A percentile compares a stretch with the other conserved stretches of the same genome.
Conservation (phyloP, 1,140 invertebrate genomes). For the Drosophila fuyamai region DNA sequence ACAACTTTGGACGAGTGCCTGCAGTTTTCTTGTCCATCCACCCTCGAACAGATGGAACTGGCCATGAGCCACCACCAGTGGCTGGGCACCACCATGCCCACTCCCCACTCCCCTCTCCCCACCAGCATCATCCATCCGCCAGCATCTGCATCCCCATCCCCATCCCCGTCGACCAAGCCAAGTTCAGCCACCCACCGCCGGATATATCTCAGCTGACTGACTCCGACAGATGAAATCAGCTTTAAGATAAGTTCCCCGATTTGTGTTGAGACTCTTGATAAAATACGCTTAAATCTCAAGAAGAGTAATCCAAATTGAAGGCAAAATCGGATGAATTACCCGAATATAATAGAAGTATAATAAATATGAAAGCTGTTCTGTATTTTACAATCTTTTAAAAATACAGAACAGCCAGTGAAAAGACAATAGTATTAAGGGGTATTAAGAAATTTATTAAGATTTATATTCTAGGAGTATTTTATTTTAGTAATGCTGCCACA, state of each 20-base stretch:
- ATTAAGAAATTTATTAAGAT: too few relatives aligned
- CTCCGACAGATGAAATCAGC: slow-evolving; percentile 19
- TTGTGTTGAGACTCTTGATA: slow-evolving; percentile 6
- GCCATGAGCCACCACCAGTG: slow-evolving; percentile 26
- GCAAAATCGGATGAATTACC: neutral
- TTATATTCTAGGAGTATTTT: too few relatives aligned
- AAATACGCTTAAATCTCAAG: neutral
- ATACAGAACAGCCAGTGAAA: too few relatives aligned
- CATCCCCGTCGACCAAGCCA: neutral
- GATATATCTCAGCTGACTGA: slow-evolving; percentile 34
- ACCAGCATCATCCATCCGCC: slow-evolving; percentile 15
- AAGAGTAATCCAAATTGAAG: neutral
- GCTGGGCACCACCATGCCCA: neutral
- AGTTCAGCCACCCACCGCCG: neutral
- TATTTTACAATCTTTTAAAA: too few relatives aligned
- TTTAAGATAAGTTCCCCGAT: slow-evolving; percentile 32
- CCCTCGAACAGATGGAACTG: slow-evolving; percentile 29
- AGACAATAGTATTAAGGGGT: too few relatives aligned
- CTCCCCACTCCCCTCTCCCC: slow-evolving; percentile 1
- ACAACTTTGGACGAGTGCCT: slow-evolving; percentile 35
- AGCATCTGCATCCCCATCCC: neutral
- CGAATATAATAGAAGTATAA: too few relatives aligned
- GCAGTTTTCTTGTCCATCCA: slow-evolving; percentile 36
- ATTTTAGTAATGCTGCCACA: too few relatives aligned
- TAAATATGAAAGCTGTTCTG: too few relatives aligned